A percentile compares a stretch with the other conserved stretches of the same genome.
Conservation (phyloP, 2,113 vertebrate genomes). For the Turdus rufiventris region DNA sequence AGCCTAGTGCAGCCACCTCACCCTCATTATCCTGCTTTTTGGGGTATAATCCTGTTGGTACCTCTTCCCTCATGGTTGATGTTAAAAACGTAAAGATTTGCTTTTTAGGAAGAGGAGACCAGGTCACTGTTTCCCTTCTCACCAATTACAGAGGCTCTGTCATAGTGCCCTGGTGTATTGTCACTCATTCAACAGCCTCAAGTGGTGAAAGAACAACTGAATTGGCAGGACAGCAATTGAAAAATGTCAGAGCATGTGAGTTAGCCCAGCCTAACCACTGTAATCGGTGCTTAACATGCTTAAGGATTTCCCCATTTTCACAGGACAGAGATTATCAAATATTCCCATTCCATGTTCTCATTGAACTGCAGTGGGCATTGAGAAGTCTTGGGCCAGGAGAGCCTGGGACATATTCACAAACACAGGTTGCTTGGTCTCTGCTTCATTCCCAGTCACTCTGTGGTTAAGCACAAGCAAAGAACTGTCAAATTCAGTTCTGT, state of each 20-base stretch:
- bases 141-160: not conserved
- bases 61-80: not conserved
- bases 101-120: not conserved
- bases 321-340: not conserved
- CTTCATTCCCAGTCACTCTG: not conserved
- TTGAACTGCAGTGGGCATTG: not conserved
- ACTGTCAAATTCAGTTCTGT: not conserved
- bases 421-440: accelerated
- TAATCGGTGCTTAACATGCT: not conserved
- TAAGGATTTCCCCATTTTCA: not conserved
- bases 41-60: not conserved
- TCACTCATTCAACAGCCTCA: not conserved
- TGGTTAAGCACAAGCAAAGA: not conserved
- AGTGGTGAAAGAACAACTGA: not conserved
- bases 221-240: not conserved
- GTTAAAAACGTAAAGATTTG: not conserved
- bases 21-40: not conserved
- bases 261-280: not conserved
- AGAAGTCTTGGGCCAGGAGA: not conserved
- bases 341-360: not conserved
- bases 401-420: not conserved
- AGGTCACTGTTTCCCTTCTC: not conserved
- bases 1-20: not conserved
- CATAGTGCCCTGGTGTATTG: not conserved
- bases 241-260: not conserved